Conservation (phyloP, 2,113 vertebrate genomes). For the Agapornis roseicollis region DNA sequence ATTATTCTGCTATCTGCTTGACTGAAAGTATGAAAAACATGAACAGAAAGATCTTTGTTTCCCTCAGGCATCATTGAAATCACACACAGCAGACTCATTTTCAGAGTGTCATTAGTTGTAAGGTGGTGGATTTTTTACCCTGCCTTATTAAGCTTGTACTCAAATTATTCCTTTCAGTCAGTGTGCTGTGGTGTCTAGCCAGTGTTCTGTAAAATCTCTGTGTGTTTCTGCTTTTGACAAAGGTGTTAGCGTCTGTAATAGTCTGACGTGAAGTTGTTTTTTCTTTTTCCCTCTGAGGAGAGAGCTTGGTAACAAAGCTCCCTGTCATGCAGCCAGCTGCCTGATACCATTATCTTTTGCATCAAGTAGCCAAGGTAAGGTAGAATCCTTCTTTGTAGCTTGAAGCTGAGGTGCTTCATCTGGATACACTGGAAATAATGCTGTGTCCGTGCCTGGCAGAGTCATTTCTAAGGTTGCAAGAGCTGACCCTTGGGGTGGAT, state of each 20-base stretch:
- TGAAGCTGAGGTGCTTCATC: neutral
- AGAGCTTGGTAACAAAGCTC: neutral
- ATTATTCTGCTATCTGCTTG: constrained; percentile 47
- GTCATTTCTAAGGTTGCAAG: neutral
- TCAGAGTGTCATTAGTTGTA: constrained; percentile 33
- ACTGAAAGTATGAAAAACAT: constrained; percentile 34
- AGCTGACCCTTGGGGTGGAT: neutral
- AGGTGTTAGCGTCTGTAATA: neutral
- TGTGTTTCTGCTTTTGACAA: constrained; percentile 32
- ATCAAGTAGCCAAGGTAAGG: neutral
- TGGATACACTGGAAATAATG: neutral
- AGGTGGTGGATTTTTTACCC: constrained; percentile 28
- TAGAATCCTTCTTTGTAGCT: neutral
- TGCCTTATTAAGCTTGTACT: constrained; percentile 39
- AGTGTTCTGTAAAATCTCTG: constrained; percentile 35
- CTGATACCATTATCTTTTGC: neutral
- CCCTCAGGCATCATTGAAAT: constrained; percentile 35
- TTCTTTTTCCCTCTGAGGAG: constrained; percentile 11
- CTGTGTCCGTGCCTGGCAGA: neutral
- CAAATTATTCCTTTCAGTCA: constrained; percentile 17
- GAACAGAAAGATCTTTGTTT: constrained; percentile 32
- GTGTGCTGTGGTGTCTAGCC: constrained; percentile 7
- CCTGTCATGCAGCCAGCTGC: neutral
- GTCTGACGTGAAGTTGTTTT: neutral
- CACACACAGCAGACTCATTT: constrained; percentile 39